Conservation (phyloP, 2,113 vertebrate species). For the Echinops telfairi region DNA sequence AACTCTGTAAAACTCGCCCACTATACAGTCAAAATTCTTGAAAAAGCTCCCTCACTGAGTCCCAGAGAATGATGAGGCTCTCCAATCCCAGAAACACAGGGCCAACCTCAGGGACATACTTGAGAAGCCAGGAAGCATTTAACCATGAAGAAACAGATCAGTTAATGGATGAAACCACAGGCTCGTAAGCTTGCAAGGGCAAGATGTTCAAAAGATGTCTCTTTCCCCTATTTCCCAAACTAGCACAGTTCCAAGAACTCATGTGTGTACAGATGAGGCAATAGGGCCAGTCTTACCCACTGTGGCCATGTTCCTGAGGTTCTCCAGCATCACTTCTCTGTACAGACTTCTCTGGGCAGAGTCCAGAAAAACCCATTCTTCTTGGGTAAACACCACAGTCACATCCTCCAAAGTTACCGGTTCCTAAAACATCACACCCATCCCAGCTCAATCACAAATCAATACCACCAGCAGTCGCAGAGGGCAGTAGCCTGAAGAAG, state of each 20-base stretch:
- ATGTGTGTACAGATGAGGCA: neutral
- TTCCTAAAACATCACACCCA: conserved; percentile 60
- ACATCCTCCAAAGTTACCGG: conserved; percentile 73
- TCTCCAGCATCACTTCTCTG: conserved; percentile 75
- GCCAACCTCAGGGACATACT: neutral
- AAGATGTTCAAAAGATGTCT: neutral
- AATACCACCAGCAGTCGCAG: neutral
- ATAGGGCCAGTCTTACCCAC: conserved; percentile 52
- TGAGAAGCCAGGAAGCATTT: neutral
- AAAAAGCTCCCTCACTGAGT: neutral
- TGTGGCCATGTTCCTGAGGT: conserved; percentile 66
- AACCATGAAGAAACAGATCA: neutral
- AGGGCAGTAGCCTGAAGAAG: neutral
- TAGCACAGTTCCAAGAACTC: neutral
- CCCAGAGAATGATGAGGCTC: neutral
- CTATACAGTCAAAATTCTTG: neutral
- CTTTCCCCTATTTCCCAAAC: neutral
- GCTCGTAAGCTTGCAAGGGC: neutral
- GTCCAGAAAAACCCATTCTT: conserved; percentile 74
- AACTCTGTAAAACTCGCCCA: neutral
- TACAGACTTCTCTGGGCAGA: conserved; percentile 67
- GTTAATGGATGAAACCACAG: neutral
- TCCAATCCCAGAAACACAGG: neutral
- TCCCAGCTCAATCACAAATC: neutral
- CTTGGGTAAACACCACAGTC: conserved; percentile 67